Base-by-base conservation (phyloP, 2,113 vertebrate genomes). In the Arothron firmamentum region DNA sequence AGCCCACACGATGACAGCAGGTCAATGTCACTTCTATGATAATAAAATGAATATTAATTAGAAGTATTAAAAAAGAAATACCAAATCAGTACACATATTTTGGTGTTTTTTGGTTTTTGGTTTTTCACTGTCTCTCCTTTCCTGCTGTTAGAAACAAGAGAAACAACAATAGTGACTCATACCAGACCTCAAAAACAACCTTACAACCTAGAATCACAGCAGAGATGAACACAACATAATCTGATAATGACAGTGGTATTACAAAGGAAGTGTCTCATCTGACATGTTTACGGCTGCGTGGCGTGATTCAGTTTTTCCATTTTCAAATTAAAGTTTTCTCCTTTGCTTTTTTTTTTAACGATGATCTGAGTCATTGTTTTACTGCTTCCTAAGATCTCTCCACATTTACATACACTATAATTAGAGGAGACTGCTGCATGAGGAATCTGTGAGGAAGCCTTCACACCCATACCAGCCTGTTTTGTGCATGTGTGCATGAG, bases 181-280 rank as follows among this genome's bases (percentile, higher is more conserved):
- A 17, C 17, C 43, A 5, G 43, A 45, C 43, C 10, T 45, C 10
- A 45, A 48, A 62, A 70, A 53, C 34, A 55, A 64, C 4, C 31
- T 55, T 58, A 49, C 23, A 47, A 59, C 59, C 49, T 52, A 59
- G 18, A 65, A 59, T 72, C 70, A 67, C 15, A n/a, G 57, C 31
- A 67, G 18, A 43, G 57, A 66, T 65, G 66, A 54, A 70, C 72
- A 51, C 64, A 64, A 31, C 16, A 52, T 34, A 48, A 59, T 52
- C 50, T 74, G 63, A 79, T 67, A 52, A 74, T 9, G 56, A 54
- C 0, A 15, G 52, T 51, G 28, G 31, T 18, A 21, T 31, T 62
- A 56, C 21, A 38, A 67, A 72, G 76, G 74, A 77, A 73, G 11
- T 81, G 78, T 81, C 65, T 84, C 78, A 79, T 38, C 59, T 81